Conservation (phyloP, 2,113 vertebrate species). For the Alectura lathami region DNA sequence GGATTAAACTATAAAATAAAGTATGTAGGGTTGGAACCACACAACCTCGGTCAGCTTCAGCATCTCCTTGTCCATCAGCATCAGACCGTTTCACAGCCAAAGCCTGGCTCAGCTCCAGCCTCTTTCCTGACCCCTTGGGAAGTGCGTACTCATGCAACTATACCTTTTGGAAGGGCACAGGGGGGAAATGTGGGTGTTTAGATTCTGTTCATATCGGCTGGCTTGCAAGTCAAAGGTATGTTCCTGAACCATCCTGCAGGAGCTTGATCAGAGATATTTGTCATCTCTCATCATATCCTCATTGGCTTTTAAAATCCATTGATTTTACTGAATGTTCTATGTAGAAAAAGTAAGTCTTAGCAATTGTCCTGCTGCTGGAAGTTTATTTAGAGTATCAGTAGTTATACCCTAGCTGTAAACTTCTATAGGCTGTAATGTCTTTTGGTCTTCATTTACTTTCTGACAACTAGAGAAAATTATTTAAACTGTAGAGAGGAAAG, state of each 20-base stretch:
- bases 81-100: not conserved
- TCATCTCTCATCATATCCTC: not conserved
- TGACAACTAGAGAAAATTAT: not conserved
- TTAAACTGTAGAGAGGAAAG: not conserved
- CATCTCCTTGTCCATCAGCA: not conserved
- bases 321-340: not conserved
- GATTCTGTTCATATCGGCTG: not conserved
- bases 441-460: constrained; percentile 23
- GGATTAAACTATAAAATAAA: not conserved
- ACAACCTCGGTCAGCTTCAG: fast-evolving
- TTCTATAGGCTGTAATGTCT: not conserved
- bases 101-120: not conserved
- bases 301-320: not conserved
- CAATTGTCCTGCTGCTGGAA: not conserved
- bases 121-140: not conserved
- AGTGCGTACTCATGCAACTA: not conserved
- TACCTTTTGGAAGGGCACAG: not conserved
- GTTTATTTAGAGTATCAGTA: not conserved
- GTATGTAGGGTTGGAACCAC: not conserved
- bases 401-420: not conserved
- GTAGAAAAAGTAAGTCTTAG: not conserved
- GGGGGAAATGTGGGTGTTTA: not conserved
- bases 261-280: not conserved
- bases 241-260: not conserved
- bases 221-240: not conserved